A percentile compares a stretch with the other conserved stretches of the same genome.
phyloP scores from a whole-genome alignment of 2,888 invertebrate genomes.

The Netelia virgata region DNA sequence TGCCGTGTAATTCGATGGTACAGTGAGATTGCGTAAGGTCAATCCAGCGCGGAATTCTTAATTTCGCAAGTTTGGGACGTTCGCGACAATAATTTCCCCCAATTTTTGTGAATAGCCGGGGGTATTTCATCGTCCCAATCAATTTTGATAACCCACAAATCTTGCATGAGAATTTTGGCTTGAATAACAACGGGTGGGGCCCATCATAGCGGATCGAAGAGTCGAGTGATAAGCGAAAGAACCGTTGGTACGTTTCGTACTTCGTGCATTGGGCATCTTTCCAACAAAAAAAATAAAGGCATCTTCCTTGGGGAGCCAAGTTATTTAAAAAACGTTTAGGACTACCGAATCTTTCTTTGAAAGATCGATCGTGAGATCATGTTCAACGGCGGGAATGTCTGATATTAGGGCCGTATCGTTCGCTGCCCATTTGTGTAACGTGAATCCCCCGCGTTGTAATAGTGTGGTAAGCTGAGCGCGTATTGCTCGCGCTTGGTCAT shows the following conservation, averaged over 20 bases:
- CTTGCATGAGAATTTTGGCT: conserved; percentile 36
- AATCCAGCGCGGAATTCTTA: conserved; percentile 28
- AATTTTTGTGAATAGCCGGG: neutral
- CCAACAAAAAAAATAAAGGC: conserved; percentile 13
- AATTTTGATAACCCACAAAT: neutral
- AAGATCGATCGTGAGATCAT: conserved; percentile 1
- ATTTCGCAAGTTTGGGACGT: neutral
- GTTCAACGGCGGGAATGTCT: neutral
- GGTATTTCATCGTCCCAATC: conserved; percentile 35
- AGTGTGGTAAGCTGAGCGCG: neutral
- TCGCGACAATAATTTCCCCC: conserved; percentile 7
- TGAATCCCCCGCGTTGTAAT: conserved; percentile 14
- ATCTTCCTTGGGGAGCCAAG: conserved; percentile 16
- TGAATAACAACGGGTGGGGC: neutral
- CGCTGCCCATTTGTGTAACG: conserved; percentile 13
- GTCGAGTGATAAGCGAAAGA: conserved; percentile 14
- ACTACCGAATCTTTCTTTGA: conserved; percentile 8
- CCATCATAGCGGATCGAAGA: conserved; percentile 49
- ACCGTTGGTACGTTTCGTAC: conserved; percentile 28
- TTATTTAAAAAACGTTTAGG: conserved; percentile 21
- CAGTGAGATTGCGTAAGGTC: neutral
- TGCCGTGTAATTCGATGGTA: neutral
- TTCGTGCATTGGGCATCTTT: neutral
- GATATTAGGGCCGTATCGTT: neutral
- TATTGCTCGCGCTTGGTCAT: neutral